Evolutionary conservation across 2,797 vertebrate species (phyloP).

Genomic region (Rousettus madagascariensis): DNA sequence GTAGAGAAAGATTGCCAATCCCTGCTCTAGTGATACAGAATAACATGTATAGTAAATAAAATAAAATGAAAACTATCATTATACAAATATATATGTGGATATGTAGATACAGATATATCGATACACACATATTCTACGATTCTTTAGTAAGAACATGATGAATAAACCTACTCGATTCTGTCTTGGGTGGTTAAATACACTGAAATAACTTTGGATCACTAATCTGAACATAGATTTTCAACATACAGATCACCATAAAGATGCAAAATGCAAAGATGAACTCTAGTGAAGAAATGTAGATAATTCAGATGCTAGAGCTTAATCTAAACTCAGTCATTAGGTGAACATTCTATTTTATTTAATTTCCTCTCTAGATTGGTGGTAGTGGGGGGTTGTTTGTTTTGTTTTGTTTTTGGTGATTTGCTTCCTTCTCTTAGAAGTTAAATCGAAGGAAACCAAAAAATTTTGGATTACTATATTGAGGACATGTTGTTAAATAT

Average conservation of each 20-base stretch:
- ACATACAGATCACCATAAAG: not conserved
- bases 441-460: constrained; percentile 50
- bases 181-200: not conserved
- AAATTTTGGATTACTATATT: constrained; percentile 38
- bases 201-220: not conserved
- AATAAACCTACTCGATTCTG: not conserved
- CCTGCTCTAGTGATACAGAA: not conserved
- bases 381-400: not conserved
- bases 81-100: not conserved
- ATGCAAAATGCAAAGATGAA: not conserved
- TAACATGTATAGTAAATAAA: not conserved
- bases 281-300: not conserved
- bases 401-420: not conserved
- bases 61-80: not conserved
- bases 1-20: not conserved
- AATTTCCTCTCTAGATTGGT: not conserved
- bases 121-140: not conserved
- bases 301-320: not conserved
- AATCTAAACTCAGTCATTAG: constrained; percentile 11
- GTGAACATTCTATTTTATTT: not conserved
- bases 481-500: constrained; percentile 62
- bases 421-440: constrained; percentile 12
- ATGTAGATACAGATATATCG: not conserved
- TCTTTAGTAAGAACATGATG: constrained; percentile 4
- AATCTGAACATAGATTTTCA: constrained; percentile 18